Evolutionary conservation across 2,888 invertebrate species (phyloP), one percentile per base, ranked within the genome.

Genomic region (Cybosia mesomella): DNA sequence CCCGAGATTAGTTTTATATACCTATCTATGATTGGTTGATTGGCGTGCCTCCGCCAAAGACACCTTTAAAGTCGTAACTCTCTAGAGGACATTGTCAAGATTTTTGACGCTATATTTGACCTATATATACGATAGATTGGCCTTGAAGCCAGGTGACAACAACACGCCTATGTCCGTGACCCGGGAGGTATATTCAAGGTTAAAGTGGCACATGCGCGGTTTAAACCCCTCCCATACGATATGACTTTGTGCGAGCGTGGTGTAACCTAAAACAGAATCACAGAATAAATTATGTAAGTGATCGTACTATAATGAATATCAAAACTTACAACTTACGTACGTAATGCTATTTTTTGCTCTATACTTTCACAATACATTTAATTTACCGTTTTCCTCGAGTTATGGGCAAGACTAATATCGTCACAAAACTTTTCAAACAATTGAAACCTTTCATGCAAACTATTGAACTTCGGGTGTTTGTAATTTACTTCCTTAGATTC

Each of bases 111-210:
- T n/a, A n/a, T n/a, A n/a, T n/a, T n/a, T n/a, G n/a, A n/a, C n/a
- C n/a, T n/a, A n/a, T 73, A 86, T 39, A 21, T 39, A 8, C 54
- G 28, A 54, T 86, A 87, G 87, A 88, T 85, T 93, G 91, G 93
- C 94, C 93, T 91, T 92, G 87, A 89, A 88, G 84, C 76, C 87
- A 87, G 87, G 87, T 89, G 90, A 85, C 87, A 85, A 84, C 74
- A 83, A 70, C 66, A 71, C 71, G 67, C 66, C 75, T 80, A 77
- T 90, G 92, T 85, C 92, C 93, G 80, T 94, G 93, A 94, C 94
- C 94, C 93, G 91, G 94, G 93, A 94, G 93, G 90, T 89, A 74
- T 72, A 72, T 79, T 83, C 93, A 93, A 93, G 94, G 94, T 89
- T 84, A 92, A 85, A 79, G 10, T 79, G 67, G 83, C 86, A 87